These are phyloP conservation scores for Phasia obesa DNA, from an alignment of 2,888 invertebrate genomes.

Conservation along the genomic window DNA sequence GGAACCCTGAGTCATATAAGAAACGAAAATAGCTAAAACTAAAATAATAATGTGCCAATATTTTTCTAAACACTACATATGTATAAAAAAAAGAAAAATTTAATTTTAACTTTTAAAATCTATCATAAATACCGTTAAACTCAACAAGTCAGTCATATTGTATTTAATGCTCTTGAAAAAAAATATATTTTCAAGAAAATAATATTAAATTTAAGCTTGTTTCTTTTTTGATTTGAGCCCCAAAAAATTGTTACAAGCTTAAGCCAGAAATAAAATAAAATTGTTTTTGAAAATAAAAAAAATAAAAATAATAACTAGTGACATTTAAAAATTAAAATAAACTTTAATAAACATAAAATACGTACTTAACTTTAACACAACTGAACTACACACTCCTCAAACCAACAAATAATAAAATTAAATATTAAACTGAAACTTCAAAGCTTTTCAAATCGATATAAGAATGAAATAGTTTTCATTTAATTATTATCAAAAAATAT, in stretches of 20 bases:
- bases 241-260: slow-evolving; percentile 56
- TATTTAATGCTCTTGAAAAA: too few species aligned
- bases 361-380: slow-evolving; percentile 12
- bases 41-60: slow-evolving; percentile 63
- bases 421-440: slow-evolving; percentile 31
- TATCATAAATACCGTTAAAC: slow-evolving; percentile 10
- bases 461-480: slow-evolving; percentile 16
- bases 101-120: not conserved
- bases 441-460: slow-evolving; percentile 51
- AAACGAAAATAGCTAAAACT: not conserved
- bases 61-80: slow-evolving; percentile 34
- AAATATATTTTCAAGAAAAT: not conserved
- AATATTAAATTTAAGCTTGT: slow-evolving; percentile 49
- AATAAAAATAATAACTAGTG: not conserved
- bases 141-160: not conserved
- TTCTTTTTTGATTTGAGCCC: slow-evolving; percentile 59
- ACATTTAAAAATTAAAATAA: slow-evolving; percentile 2
- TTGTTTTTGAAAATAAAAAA: slow-evolving; percentile 9
- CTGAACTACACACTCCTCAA: not conserved
- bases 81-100: not conserved
- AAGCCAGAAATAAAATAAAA: slow-evolving; percentile 1
- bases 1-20: not conserved
- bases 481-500: slow-evolving; percentile 6
- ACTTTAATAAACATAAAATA: slow-evolving; percentile 15
- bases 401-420: slow-evolving; percentile 25